phyloP scores from a whole-genome alignment of 1,140 invertebrate genomes.

The Cotesia typhae region DNA sequence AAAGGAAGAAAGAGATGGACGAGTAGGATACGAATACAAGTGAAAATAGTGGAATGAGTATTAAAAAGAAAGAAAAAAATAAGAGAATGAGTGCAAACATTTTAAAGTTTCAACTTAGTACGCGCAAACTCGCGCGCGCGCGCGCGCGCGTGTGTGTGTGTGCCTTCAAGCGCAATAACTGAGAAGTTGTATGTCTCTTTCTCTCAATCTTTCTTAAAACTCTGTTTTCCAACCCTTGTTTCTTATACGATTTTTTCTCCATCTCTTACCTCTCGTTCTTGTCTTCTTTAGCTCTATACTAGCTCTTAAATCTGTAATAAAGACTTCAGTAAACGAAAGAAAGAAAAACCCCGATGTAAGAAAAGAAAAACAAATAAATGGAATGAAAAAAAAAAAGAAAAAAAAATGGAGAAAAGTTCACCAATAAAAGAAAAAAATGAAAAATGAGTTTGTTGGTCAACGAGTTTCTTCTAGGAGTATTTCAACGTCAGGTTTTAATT shows the following conservation, averaged over 20 bases:
- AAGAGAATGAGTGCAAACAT: neutral
- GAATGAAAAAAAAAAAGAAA: slow-evolving; percentile 27
- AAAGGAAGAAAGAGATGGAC: neutral
- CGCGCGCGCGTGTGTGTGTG: slow-evolving; percentile 34
- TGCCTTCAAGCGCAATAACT: slow-evolving; percentile 48
- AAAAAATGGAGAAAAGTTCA: neutral
- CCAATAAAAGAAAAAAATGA: slow-evolving; percentile 24
- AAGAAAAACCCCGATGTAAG: slow-evolving; percentile 10
- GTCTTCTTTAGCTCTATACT: slow-evolving; percentile 11
- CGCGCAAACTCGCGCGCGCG: neutral
- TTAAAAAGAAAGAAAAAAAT: neutral
- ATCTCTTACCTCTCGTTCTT: slow-evolving; percentile 5
- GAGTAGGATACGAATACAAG: neutral
- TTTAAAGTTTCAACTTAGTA: neutral
- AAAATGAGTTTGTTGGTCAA: slow-evolving; percentile 35
- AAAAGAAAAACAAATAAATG: slow-evolving; percentile 5
- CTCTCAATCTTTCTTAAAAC: slow-evolving; percentile 18
- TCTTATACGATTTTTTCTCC: slow-evolving; percentile 17
- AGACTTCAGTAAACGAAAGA: slow-evolving; percentile 24
- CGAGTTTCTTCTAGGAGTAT: slow-evolving; percentile 29
- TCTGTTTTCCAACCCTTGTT: slow-evolving; percentile 32
- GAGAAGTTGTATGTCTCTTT: slow-evolving; percentile 40
- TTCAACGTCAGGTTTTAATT: slow-evolving; percentile 35
- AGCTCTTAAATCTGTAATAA: slow-evolving; percentile 35
- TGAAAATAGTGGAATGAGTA: no score